These are phyloP conservation scores for Drosophila nikananu DNA, from an alignment of 1,140 invertebrate genomes.

Conservation along the genomic window DNA sequence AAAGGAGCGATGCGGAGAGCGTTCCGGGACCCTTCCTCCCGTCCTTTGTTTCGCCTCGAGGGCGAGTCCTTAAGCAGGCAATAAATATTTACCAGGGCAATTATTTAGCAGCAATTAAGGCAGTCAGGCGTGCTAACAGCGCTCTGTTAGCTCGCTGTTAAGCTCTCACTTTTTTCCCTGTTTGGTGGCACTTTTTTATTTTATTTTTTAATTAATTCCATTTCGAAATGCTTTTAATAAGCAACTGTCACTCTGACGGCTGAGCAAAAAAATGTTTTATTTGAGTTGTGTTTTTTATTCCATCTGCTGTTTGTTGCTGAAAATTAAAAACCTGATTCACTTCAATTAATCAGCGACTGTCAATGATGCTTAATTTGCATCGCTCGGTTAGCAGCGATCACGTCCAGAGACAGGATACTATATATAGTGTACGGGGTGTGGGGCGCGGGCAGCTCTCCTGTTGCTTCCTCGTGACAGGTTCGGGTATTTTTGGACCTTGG, in stretches of 20 bases:
- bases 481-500: conserved; percentile 23
- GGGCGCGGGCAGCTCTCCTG: conserved; percentile 15
- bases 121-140: conserved; percentile 23
- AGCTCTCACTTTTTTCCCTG: background rate
- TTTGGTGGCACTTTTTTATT: conserved; percentile 1
- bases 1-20: background rate
- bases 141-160: conserved; percentile 27
- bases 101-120: conserved; percentile 69
- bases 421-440: conserved; percentile 13
- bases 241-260: conserved; percentile 43
- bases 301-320: conserved; percentile 47
- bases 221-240: conserved; percentile 71
- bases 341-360: conserved; percentile 78
- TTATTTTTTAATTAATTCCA: conserved; percentile 61
- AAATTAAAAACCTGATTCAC: conserved; percentile 79
- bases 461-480: conserved; percentile 53
- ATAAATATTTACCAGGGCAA: conserved; percentile 68
- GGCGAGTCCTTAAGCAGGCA: conserved; percentile 59
- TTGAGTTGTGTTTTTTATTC: conserved; percentile 42
- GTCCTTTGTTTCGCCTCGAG: conserved; percentile 19
- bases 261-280: conserved; percentile 49
- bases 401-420: conserved; percentile 26
- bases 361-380: conserved; percentile 77
- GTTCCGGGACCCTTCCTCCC: background rate
- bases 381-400: conserved; percentile 30